A percentile compares a stretch with the other conserved stretches of the same genome.
Conservation (phyloP, 2,797 vertebrate species). For the Uromys caudimaculatus region DNA sequence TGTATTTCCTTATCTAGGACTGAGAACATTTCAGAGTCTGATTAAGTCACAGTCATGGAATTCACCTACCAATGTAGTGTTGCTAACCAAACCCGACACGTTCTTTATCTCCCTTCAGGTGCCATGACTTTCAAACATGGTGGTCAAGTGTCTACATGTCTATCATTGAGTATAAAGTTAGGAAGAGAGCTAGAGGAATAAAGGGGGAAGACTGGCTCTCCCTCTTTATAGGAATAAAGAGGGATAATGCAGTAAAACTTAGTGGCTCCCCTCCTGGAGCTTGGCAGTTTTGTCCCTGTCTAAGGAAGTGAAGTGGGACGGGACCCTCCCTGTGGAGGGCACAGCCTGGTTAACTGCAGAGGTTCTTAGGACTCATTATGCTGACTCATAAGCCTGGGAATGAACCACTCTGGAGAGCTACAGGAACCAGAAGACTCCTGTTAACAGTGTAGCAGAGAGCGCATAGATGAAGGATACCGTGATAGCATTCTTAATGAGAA, state of each 20-base stretch:
- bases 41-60: conserved; percentile 7
- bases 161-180: background rate
- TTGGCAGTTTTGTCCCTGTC: background rate
- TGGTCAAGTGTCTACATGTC: background rate
- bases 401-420: background rate
- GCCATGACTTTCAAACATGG: conserved; percentile 29
- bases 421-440: background rate
- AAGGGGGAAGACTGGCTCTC: background rate
- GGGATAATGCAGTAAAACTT: background rate
- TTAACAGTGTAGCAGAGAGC: background rate
- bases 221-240: background rate
- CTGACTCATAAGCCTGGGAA: background rate
- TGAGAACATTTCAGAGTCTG: conserved; percentile 35
- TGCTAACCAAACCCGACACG: conserved; percentile 36
- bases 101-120: conserved; percentile 23
- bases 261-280: background rate
- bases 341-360: background rate
- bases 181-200: background rate
- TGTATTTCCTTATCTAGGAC: conserved; percentile 24
- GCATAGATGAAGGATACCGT: background rate
- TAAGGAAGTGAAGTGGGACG: background rate
- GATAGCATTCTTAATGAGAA: conserved; percentile 50
- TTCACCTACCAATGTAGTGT: background rate
- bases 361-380: background rate
- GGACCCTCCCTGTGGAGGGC: background rate